A percentile compares a stretch with the other conserved stretches of the same genome.
Evolutionary conservation across 2,797 vertebrate species (phyloP).

Genomic region (Agapornis canus): DNA sequence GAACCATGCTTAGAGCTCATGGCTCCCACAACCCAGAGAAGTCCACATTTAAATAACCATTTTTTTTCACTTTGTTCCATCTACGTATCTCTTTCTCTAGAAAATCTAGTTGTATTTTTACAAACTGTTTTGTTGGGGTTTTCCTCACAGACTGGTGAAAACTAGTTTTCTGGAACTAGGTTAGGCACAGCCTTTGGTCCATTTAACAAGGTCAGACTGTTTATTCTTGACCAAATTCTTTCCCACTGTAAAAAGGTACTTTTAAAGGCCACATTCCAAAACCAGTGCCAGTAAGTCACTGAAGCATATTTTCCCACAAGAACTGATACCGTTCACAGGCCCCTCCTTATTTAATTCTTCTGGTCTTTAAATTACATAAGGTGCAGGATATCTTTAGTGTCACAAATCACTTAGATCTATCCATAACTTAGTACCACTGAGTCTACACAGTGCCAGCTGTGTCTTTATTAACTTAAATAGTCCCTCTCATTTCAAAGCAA

Average conservation of each 20-base stretch:
- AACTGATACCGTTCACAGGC: slow-evolving; percentile 76
- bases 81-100: background rate
- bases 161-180: slow-evolving; percentile 74
- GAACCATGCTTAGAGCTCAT: background rate
- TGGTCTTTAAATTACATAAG: slow-evolving; percentile 62
- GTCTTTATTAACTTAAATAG: background rate
- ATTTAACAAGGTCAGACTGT: slow-evolving; percentile 85
- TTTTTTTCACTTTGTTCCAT: background rate
- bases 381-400: slow-evolving; percentile 19
- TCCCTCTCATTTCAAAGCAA: slow-evolving; percentile 22
- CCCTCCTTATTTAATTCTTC: slow-evolving; percentile 70
- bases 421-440: background rate
- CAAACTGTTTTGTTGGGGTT: background rate
- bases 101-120: slow-evolving; percentile 31
- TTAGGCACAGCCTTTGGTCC: slow-evolving; percentile 78
- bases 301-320: slow-evolving; percentile 87
- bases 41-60: background rate
- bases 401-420: slow-evolving; percentile 23
- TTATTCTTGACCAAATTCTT: slow-evolving; percentile 86
- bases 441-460: background rate
- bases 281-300: slow-evolving; percentile 82
- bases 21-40: background rate
- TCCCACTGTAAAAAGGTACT: slow-evolving; percentile 88
- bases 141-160: slow-evolving; percentile 63
- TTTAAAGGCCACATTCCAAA: slow-evolving; percentile 87